Conservation (phyloP, 2,888 invertebrate genomes). For the Erebia ligea region DNA sequence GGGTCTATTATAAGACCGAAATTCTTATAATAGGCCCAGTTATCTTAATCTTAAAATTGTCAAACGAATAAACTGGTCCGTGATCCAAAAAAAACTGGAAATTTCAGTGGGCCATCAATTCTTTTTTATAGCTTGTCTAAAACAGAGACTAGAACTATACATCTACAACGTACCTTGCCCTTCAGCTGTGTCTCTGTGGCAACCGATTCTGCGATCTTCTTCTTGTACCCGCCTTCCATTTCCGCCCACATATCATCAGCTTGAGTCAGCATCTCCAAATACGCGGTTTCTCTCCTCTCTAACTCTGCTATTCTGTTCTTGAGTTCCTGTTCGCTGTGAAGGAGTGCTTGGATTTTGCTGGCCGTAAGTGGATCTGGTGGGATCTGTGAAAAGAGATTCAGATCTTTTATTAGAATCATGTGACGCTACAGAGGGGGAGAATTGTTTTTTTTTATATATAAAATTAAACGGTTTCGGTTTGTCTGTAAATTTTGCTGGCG, state of each 20-base stretch:
- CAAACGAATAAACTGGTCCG: too few species aligned
- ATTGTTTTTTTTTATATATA: too few species aligned
- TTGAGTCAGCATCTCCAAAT: slow-evolving; percentile 87
- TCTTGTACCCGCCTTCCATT: slow-evolving; percentile 86
- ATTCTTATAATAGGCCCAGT: too few species aligned
- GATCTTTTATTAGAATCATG: not conserved
- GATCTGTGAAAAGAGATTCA: slow-evolving; percentile 47
- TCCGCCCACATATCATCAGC: slow-evolving; percentile 89
- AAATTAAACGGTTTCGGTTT: too few species aligned
- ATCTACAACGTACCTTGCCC: slow-evolving; percentile 67
- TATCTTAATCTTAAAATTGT: too few species aligned
- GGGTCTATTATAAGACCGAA: too few species aligned
- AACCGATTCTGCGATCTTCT: slow-evolving; percentile 79
- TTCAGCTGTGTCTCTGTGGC: slow-evolving; percentile 74
- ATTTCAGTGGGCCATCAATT: too few species aligned
- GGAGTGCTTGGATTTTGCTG: slow-evolving; percentile 65
- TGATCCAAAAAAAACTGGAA: too few species aligned
- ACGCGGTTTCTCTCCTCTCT: slow-evolving; percentile 86
- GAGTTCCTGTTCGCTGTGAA: slow-evolving; percentile 82
- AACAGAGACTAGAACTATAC: too few species aligned
- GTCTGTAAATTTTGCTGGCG: too few species aligned
- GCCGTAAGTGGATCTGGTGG: slow-evolving; percentile 58
- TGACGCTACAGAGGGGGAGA: too few species aligned
- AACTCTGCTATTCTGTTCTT: slow-evolving; percentile 85
- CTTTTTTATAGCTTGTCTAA: too few species aligned